Evolutionary conservation across 2,888 invertebrate species (phyloP), one percentile per base, ranked within the genome.

Genomic region (Macrostomum cliftonense): DNA sequence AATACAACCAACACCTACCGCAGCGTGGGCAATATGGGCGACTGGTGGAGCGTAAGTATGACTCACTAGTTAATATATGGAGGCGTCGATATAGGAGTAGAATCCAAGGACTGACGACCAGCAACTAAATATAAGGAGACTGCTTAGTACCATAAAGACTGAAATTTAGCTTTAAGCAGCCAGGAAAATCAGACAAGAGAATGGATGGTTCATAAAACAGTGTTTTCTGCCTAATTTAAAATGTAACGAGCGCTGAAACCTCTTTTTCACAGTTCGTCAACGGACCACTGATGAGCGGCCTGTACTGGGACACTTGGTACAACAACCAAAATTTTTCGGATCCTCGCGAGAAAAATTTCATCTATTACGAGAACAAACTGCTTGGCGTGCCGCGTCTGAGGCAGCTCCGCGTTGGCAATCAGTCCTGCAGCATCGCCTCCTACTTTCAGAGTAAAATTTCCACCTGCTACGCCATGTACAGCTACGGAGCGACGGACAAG

Each of bases 401-500:
- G 45, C 77, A 78, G 66, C 40, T 59, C 17, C 47, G 48, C 38
- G 53, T 55, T 20, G 36, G 46, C n/a, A 50, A 50, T 37, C 43
- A 53, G 45, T 42, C 50, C 12, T 53, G 53, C 49, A 49, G 37
- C 13, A 49, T 53, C 42, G 46, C 48, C 20, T 46, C 2, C 19
- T 75, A 77, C 52, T 81, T 81, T 59, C 67, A 73, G 43, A 65
- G 74, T 46, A 74, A 77, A 52, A 80, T 81, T 58, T 63, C 69
- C 37, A 70, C 71, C 39, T 82, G 81, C 60, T 81, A 74, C 60
- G 75, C 73, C n/a, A 63, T 68, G 1, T 81, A 78, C 62, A 68
- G 74, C 0, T 51, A 60, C 1, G 55, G 58, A 1, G 64, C 68
- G 37, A 78, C 79, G 64, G 78, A 79, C 58, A 73, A 59, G 49